phyloP scores from a whole-genome alignment of 2,113 vertebrate species.

The Bos javanicus region DNA sequence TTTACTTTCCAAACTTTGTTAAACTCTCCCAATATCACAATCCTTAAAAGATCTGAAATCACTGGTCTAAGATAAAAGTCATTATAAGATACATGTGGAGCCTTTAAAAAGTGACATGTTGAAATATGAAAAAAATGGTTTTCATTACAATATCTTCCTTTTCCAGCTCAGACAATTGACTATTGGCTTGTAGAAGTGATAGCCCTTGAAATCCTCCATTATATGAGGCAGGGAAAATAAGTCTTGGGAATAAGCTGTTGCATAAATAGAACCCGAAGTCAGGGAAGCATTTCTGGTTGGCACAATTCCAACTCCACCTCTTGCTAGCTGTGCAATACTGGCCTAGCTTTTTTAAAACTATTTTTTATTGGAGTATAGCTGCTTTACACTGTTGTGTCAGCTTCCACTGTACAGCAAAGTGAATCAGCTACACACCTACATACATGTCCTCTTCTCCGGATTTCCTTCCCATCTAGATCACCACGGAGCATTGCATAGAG shows the following conservation, averaged over 20 bases:
- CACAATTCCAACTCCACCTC: background rate
- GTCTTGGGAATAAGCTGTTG: background rate
- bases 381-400: too few relatives aligned
- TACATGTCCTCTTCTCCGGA: background rate
- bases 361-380: background rate
- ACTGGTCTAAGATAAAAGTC: background rate
- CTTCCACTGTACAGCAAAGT: background rate
- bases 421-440: background rate
- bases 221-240: background rate
- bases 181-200: background rate
- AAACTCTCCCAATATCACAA: background rate
- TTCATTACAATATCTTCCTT: background rate
- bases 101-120: background rate
- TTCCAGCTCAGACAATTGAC: background rate
- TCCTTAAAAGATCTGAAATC: background rate
- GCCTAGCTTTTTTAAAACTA: background rate
- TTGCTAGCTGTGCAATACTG: too few relatives aligned
- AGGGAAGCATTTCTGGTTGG: background rate
- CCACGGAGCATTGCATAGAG: rapidly evolving
- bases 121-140: background rate
- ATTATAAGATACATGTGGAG: background rate
- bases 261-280: background rate
- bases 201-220: background rate
- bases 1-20: background rate
- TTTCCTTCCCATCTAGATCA: background rate